These are phyloP conservation scores for Acleris cristana DNA, from an alignment of 2,888 invertebrate genomes.

Conservation along the genomic window DNA sequence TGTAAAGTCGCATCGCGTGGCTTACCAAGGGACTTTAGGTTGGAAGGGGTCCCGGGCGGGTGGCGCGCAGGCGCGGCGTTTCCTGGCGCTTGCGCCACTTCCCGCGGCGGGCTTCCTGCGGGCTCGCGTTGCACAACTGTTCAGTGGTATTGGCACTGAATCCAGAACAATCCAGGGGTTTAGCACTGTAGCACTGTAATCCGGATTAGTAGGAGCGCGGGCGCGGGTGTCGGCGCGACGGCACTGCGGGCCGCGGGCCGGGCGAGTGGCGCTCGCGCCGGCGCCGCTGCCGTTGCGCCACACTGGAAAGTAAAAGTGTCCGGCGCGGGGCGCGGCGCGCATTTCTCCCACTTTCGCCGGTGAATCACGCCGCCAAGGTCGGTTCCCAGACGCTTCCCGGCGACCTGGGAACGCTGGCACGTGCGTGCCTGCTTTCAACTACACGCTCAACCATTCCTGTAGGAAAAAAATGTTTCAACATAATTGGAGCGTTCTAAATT, in stretches of 20 bases:
- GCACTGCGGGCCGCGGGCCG: conserved; percentile 56
- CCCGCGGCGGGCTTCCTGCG: conserved; percentile 80
- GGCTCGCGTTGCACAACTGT: conserved; percentile 79
- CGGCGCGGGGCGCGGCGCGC: conserved; percentile 77
- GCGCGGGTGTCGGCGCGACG: conserved; percentile 44
- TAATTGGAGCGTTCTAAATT: conserved; percentile 14
- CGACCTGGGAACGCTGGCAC: conserved; percentile 42
- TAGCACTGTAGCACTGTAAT: conserved; percentile 81
- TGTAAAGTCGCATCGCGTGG: conserved; percentile 29
- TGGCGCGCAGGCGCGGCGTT: conserved; percentile 68
- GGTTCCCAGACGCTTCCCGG: conserved; percentile 68
- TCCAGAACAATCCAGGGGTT: conserved; percentile 57
- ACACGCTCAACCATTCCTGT: conserved; percentile 1
- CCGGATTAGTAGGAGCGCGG: conserved; percentile 70
- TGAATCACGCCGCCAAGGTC: conserved; percentile 79
- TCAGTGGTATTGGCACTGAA: conserved; percentile 71
- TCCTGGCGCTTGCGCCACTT: conserved; percentile 81
- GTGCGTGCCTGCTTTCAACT: conserved; percentile 3
- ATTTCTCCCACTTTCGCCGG: conserved; percentile 84
- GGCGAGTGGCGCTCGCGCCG: conserved; percentile 79
- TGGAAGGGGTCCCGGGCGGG: conserved; percentile 60
- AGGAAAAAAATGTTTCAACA: neutral
- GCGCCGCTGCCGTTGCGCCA: conserved; percentile 80
- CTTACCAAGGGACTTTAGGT: conserved; percentile 63
- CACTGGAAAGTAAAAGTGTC: conserved; percentile 83